These are phyloP conservation scores for Zele albiditarsus DNA, from an alignment of 2,888 invertebrate genomes.

Conservation along the genomic window DNA sequence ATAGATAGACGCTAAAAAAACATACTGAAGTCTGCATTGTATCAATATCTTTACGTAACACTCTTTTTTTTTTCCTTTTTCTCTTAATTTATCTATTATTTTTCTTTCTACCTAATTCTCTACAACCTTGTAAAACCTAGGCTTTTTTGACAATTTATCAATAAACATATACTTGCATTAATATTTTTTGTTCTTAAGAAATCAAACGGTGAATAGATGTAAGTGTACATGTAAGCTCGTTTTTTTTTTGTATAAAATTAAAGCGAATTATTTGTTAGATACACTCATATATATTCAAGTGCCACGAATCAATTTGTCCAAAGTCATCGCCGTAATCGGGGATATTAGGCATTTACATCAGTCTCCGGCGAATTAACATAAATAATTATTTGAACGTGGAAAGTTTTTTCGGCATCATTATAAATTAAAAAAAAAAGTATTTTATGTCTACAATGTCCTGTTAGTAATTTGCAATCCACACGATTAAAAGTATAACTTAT, in stretches of 20 bases:
- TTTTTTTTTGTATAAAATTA: constrained; percentile 35
- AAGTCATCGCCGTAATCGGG: neutral
- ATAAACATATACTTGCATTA: neutral
- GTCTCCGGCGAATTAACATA: constrained; percentile 31
- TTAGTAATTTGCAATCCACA: neutral
- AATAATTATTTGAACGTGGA: constrained; percentile 14
- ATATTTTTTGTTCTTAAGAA: neutral
- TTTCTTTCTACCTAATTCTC: neutral
- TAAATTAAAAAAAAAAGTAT: constrained; percentile 21
- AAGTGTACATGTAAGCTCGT: constrained; percentile 61
- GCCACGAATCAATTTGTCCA: neutral
- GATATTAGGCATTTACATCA: constrained; percentile 30
- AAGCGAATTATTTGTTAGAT: neutral
- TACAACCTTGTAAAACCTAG: neutral
- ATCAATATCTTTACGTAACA: too few relatives aligned
- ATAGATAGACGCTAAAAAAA: neutral
- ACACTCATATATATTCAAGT: neutral
- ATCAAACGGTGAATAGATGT: constrained; percentile 46
- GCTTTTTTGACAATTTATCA: neutral
- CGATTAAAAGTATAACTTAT: neutral
- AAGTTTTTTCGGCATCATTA: constrained; percentile 33
- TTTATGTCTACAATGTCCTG: neutral
- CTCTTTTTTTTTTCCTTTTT: neutral
- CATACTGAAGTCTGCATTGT: neutral
- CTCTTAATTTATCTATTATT: neutral